phyloP scores from a whole-genome alignment of 2,113 vertebrate genomes.

The Picathartes gymnocephalus region DNA sequence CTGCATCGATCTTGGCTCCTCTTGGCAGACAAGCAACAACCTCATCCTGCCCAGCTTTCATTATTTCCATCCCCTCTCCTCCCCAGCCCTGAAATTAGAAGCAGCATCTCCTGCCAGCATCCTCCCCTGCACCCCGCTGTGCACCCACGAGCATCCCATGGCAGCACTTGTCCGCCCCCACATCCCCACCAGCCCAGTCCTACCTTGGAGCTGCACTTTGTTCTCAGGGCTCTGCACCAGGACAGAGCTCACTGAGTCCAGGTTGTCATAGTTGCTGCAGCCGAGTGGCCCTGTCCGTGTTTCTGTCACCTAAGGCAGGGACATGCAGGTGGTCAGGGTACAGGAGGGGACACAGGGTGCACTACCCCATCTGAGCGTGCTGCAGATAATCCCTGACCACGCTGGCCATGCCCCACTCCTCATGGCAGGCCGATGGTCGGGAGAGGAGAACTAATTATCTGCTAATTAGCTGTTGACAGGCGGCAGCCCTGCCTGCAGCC shows the following conservation, averaged over 20 bases:
- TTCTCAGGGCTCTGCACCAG: conserved; percentile 98
- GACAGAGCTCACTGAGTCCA: conserved; percentile 97
- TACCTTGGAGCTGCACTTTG: conserved; percentile 96
- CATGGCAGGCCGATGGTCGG: background rate
- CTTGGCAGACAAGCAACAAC: conserved; percentile 19
- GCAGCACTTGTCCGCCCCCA: accelerated
- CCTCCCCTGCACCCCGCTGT: background rate
- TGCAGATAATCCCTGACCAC: background rate
- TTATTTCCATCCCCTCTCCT: background rate
- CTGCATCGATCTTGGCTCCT: conserved; percentile 10
- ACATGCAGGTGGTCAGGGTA: background rate
- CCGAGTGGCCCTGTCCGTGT: conserved; percentile 95
- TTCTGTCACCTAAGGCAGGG: conserved; percentile 87
- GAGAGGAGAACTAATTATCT: conserved; percentile 59
- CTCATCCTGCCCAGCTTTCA: conserved; percentile 39
- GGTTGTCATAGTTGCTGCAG: conserved; percentile 98
- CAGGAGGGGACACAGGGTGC: accelerated
- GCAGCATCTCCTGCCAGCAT: background rate
- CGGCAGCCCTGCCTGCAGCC: conserved; percentile 24
- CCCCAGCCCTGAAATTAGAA: conserved; percentile 30
- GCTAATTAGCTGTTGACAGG: conserved; percentile 71
- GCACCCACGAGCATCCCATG: accelerated
- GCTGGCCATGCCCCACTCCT: background rate
- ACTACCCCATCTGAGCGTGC: accelerated
- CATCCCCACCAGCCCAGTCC: background rate